phyloP scores from a whole-genome alignment of 2,797 vertebrate genomes.

The Salarias fasciatus region DNA sequence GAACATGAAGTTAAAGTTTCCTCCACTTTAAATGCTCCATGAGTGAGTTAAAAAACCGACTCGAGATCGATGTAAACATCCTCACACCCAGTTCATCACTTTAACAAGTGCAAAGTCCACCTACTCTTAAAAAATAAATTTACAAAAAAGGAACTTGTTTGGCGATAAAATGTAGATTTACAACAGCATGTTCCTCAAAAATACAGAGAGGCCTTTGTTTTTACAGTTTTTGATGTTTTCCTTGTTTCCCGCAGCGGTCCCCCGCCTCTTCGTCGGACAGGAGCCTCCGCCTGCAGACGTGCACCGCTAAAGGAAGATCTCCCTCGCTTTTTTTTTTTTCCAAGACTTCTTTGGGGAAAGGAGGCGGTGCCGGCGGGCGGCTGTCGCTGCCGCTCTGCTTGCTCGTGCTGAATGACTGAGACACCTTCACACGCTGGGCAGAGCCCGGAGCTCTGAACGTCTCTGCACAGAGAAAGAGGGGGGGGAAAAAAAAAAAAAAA shows the following conservation, averaged over 20 bases:
- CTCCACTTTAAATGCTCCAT: too few species aligned
- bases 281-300: neutral
- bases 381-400: constrained; percentile 40
- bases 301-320: constrained; percentile 84
- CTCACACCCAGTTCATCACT: neutral
- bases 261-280: neutral
- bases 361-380: constrained; percentile 61
- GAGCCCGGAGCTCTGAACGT: constrained; percentile 55
- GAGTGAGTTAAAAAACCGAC: too few species aligned
- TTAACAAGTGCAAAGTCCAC: neutral
- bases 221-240: neutral
- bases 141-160: constrained; percentile 21
- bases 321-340: constrained; percentile 81
- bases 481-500: neutral
- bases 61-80: constrained; percentile 1
- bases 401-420: constrained; percentile 59
- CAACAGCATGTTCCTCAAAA: constrained; percentile 37
- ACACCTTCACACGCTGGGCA: constrained; percentile 41
- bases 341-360: constrained; percentile 67
- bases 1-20: too few species aligned
- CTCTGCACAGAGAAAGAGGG: constrained; percentile 67
- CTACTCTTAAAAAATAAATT: constrained; percentile 37
- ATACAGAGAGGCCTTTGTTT: neutral
- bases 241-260: too few species aligned
- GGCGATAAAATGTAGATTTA: constrained; percentile 36